Base-by-base conservation (phyloP, 2,888 invertebrate species). In the Acleris sparsana region DNA sequence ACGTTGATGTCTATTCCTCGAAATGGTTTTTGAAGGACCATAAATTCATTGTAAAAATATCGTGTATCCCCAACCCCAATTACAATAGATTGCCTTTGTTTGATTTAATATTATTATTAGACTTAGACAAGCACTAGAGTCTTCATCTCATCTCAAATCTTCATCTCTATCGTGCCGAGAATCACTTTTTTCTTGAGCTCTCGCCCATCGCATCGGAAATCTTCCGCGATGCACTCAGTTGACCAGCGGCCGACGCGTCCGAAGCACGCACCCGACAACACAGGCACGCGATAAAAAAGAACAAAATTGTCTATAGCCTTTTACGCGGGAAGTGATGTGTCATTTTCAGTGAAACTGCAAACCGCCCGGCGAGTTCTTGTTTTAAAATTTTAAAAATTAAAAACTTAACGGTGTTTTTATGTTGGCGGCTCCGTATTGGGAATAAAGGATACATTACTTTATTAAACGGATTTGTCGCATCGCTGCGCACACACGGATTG, bases 181-280 rank as follows among this genome's bases (percentile, higher is more conserved):
- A 55, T 43, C 52, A 25, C 52, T 48, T 59, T 59, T 60, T 43
- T 59, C 58, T 63, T 55, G 69, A 69, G 72, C 70, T 56, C 59
- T 62, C 57, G 39, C 39, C 39, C 39, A 39, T 63, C 72, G 77
- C 74, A 77, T 75, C 71, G 60, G 72, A 70, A 73, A 78, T 75
- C 73, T 72, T 76, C 72, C 74, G 69, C 75, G 61, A 66, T 66
- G 66, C 51, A 51, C 72, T 69, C 87, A 90, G 90, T 92, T 92
- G 92, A 92, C 92, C 92, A 90, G 72, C 79, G 92, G 86, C 91
- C 90, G 87, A 84, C 87, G 82, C 77, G 78, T 75, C 70, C 75
- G 76, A 69, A 77, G 80, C 87, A 87, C 89, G 89, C 82, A 73
- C 33, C 51, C 59, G 11, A 39, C 13, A 67, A 63, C 72, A 76